Evolutionary conservation across 2,113 vertebrate species (phyloP).

Genomic region (Piprites chloris): DNA sequence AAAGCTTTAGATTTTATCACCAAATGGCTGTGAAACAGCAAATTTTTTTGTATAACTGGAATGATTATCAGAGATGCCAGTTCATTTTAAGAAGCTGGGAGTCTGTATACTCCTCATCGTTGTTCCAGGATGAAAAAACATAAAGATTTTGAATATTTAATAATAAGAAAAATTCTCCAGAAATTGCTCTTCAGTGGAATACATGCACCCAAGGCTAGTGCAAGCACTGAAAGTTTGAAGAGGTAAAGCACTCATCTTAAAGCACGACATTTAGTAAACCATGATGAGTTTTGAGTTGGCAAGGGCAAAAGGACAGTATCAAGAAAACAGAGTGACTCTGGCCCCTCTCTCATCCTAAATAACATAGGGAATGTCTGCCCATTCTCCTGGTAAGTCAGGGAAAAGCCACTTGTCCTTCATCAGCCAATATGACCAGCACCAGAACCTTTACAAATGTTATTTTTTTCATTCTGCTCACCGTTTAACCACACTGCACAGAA

Average conservation of each 20-base stretch:
- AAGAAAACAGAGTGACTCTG: background rate
- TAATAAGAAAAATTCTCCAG: background rate
- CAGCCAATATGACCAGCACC: background rate
- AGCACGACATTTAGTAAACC: background rate
- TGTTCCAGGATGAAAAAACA: background rate
- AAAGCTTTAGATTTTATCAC: background rate
- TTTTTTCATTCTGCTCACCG: background rate
- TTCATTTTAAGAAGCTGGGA: background rate
- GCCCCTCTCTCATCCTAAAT: background rate
- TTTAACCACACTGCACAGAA: background rate
- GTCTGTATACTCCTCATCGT: background rate
- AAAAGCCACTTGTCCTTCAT: background rate
- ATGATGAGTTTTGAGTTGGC: background rate
- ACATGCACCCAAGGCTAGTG: background rate
- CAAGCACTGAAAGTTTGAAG: background rate
- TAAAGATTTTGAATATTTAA: background rate
- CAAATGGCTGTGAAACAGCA: background rate
- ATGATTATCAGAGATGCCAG: background rate
- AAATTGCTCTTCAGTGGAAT: background rate
- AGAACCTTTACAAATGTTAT: background rate
- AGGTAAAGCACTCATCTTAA: background rate
- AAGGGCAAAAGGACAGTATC: background rate
- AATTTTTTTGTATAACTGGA: background rate
- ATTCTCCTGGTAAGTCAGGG: background rate
- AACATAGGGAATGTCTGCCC: rapidly evolving